Evolutionary conservation across 2,888 invertebrate genomes (phyloP).

Genomic region (Macrosiphum euphorbiae): DNA sequence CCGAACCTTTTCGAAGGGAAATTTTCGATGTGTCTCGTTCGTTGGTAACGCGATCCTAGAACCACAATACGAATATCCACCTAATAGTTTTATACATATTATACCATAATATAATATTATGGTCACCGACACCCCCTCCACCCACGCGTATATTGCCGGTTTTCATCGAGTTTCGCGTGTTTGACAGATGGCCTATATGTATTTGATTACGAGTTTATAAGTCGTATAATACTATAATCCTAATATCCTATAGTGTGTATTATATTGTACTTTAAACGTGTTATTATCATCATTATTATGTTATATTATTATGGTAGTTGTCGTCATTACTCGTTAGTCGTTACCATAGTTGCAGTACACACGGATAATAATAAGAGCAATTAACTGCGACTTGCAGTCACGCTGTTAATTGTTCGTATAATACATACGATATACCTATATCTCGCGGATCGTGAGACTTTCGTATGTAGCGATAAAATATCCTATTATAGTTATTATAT

Average conservation of each 20-base stretch:
- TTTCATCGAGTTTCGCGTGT: conserved; percentile 9
- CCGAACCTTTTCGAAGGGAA: conserved; percentile 29
- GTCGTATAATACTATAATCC: background rate
- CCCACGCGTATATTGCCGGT: background rate
- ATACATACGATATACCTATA: background rate
- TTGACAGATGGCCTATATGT: conserved; percentile 23
- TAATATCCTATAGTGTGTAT: background rate
- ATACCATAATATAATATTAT: conserved; percentile 30
- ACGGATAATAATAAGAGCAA: background rate
- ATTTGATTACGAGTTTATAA: conserved; percentile 28
- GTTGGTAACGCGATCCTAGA: conserved; percentile 55
- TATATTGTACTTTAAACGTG: background rate
- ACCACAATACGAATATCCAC: conserved; percentile 14
- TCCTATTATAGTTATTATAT: background rate
- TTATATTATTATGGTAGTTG: background rate
- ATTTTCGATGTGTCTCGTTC: conserved; percentile 19
- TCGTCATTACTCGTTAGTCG: background rate
- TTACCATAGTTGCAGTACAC: background rate
- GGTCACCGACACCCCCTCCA: background rate
- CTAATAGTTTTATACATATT: conserved; percentile 24
- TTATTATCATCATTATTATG: background rate
- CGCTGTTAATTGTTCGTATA: background rate
- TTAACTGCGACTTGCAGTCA: conserved; percentile 1
- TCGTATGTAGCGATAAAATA: background rate
- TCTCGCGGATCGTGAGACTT: background rate